These are phyloP conservation scores for Noctua fimbriata DNA, from an alignment of 2,888 invertebrate genomes.

Conservation along the genomic window DNA sequence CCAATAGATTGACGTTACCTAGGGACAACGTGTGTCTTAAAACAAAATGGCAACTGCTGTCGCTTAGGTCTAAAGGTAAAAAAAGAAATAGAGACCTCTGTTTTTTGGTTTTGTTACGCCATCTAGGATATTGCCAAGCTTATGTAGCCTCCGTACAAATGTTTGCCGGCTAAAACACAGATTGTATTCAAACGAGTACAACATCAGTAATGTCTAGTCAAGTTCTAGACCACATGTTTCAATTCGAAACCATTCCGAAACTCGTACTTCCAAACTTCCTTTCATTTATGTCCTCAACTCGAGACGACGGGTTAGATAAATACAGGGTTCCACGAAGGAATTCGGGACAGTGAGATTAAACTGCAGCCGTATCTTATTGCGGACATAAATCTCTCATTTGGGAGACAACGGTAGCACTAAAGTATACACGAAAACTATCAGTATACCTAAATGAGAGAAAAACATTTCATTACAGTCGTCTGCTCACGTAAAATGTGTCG, in stretches of 20 bases:
- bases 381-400: conserved; percentile 67
- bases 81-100: not conserved
- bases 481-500: conserved; percentile 55
- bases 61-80: conserved; percentile 2
- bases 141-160: not conserved
- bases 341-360: conserved; percentile 58
- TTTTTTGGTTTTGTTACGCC: not conserved
- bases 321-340: conserved; percentile 37
- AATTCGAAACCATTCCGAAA: conserved; percentile 12
- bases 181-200: not conserved
- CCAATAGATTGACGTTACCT: conserved; percentile 20
- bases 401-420: conserved; percentile 51
- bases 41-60: not conserved
- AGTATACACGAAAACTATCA: conserved; percentile 63
- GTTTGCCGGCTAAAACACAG: not conserved
- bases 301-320: conserved; percentile 48
- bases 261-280: conserved; percentile 14
- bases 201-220: not conserved
- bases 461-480: conserved; percentile 60
- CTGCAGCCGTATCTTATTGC: conserved; percentile 64
- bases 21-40: conserved; percentile 8
- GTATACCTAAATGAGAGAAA: conserved; percentile 66
- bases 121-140: not conserved
- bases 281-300: conserved; percentile 40
- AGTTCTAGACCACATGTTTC: conserved; percentile 15